These are phyloP conservation scores for Agriotes lineatus DNA, from an alignment of 2,888 invertebrate genomes.

Conservation along the genomic window DNA sequence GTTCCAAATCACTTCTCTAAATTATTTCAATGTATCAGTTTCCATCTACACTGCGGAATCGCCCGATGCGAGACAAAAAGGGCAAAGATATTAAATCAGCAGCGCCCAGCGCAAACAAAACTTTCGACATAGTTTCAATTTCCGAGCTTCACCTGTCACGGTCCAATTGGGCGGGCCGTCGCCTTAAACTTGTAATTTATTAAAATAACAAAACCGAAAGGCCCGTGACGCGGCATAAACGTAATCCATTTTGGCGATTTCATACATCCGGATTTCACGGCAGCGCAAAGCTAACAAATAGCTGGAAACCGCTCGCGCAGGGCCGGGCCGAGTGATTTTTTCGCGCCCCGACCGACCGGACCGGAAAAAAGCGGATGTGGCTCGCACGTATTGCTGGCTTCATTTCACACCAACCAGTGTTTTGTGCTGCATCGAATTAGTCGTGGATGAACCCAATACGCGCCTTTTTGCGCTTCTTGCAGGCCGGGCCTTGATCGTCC, in stretches of 20 bases:
- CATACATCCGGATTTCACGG: conserved; percentile 32
- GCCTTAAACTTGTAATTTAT: conserved; percentile 21
- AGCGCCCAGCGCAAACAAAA: not conserved
- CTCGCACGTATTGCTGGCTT: conserved; percentile 41
- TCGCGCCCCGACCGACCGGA: conserved; percentile 25
- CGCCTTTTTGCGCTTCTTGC: too few relatives aligned
- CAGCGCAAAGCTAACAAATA: conserved; percentile 23
- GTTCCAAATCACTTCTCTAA: too few relatives aligned
- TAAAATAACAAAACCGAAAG: conserved; percentile 21
- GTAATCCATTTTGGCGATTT: conserved; percentile 34
- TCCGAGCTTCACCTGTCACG: not conserved
- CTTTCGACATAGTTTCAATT: not conserved
- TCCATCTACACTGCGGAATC: too few relatives aligned
- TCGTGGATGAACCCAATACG: conserved; percentile 18
- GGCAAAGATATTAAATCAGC: not conserved
- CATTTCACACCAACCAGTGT: conserved; percentile 40
- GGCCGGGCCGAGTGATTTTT: too few relatives aligned
- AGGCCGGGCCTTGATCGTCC: too few relatives aligned
- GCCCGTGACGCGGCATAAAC: conserved; percentile 22
- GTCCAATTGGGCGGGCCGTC: not conserved
- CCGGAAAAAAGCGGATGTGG: conserved; percentile 46
- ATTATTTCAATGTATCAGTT: too few relatives aligned
- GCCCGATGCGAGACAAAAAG: not conserved
- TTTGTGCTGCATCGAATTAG: conserved; percentile 32
- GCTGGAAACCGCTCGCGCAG: conserved; percentile 27